Base-by-base conservation (phyloP, 1,140 invertebrate species). In the Drosophila nikananu region DNA sequence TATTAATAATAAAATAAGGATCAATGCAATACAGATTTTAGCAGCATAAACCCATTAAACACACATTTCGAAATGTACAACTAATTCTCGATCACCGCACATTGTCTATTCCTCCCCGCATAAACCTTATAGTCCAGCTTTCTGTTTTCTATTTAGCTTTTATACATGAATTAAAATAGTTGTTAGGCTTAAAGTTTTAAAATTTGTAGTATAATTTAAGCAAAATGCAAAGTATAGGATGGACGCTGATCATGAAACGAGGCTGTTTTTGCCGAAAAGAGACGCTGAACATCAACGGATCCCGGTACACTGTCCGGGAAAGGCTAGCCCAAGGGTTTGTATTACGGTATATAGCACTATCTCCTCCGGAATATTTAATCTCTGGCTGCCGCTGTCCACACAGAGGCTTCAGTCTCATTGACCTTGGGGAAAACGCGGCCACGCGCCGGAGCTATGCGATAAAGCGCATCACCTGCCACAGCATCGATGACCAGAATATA, bases 351-450 rank as follows among this genome's bases (percentile, higher is more conserved):
- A n/a, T 10, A 52, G 35, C 23, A 44, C 44, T 52, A 72, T 30
- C 59, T 62, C 32, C 25, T 25, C 17, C 12, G 12, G 1, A 30
- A 25, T 82, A 64, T 77, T 71, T 86, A 46, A 75, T 83, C 60
- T 73, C 27, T 60, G 52, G 54, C 32, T 60, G 10, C 54, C 30
- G 46, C 32, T 60, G 6, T 68, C 37, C 59, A 9, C 62, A 12
- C 91, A 98, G 97, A 27, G 97, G 97, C 21, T 98, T 98, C 86
- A 97, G 97, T 91, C 95, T 95, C 66, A 96, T 98, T 61, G 95
- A 96, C 81, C 93, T 98, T 71, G 95, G 97, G 4, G 96, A 97
- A 92, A 96, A 97, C 93, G 80, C 93, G n/a, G 65, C 93, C n/a
- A 96, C 95, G 12, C 95, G 95, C 77, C 95, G 96, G 72, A 94